Base-by-base conservation (phyloP, 2,113 vertebrate genomes). In the Aythya baeri region DNA sequence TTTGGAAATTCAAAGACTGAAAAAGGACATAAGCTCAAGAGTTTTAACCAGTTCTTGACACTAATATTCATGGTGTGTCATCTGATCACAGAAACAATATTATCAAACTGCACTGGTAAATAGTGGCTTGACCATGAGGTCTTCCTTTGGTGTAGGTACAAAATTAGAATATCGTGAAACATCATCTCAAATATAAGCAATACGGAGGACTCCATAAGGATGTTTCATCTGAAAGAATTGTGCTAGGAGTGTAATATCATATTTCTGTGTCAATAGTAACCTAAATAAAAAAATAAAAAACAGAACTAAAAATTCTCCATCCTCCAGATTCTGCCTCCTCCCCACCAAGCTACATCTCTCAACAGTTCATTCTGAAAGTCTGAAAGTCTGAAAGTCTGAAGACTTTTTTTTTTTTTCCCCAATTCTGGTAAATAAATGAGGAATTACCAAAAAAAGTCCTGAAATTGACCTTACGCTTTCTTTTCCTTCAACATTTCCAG, bases 51-150 rank as follows among this genome's bases (percentile, higher is more conserved):
- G 74, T 65, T 88, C 92, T 96, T 94, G 88, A 86, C 88, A 70
- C 38, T 32, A 21, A 4, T 61, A 46, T 77, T 96, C 79, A 89
- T 75, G 79, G 58, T 1, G 2, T 92, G 54, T 36, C 66, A 79
- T 94, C 61, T 88, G 88, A 86, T 84, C 93, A 92, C 66, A 70
- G 70, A 81, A 82, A 93, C 58, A 92, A 54, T 88, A 72, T 78
- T 86, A 86, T 92, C 80, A 79, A 70, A 54, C 10, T 66, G 16
- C 21, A 16, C 32, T 61, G 7, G 29, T 52, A 90, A 83, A 61
- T 26, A 62, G 32, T 25, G 61, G 20, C 23, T 92, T 68, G 76
- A 89, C 65, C 49, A n/a, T 44, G 70, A 77, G 31, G 46, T 61
- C 26, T 71, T 89, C 79, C 73, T 66, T 32, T 91, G 23, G 9